Evolutionary conservation across 64 coral and sea anemone genomes (phyloP).

Genomic region (Porites australiensis): DNA sequence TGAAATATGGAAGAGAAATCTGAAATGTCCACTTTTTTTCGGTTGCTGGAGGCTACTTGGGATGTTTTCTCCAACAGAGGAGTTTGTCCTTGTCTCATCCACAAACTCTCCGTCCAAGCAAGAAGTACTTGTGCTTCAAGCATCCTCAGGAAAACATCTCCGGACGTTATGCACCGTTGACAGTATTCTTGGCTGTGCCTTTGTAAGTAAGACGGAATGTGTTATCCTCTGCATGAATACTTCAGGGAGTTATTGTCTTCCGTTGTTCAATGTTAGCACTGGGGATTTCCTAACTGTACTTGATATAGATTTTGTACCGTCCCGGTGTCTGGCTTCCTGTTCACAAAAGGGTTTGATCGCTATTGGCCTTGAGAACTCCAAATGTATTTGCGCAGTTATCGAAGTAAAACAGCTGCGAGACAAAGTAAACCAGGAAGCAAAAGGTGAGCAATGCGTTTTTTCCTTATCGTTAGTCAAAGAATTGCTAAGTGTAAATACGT

Average conservation of each 20-base stretch:
- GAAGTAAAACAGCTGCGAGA: background rate
- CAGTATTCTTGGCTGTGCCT: background rate
- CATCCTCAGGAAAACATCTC: background rate
- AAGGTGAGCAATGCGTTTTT: background rate
- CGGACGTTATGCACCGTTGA: background rate
- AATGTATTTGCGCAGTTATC: background rate
- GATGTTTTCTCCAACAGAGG: constrained; percentile 13
- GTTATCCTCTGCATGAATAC: background rate
- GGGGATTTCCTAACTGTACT: background rate
- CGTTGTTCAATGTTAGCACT: background rate
- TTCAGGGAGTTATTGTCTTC: background rate
- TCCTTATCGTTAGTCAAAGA: no score
- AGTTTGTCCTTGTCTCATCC: background rate
- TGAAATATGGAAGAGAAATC: background rate
- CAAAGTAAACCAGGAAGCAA: background rate
- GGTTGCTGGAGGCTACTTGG: background rate
- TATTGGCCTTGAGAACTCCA: background rate
- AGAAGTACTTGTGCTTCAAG: background rate
- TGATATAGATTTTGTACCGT: background rate
- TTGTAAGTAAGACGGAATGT: background rate
- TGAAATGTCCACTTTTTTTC: no score
- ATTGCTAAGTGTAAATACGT: no score
- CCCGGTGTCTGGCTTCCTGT: background rate
- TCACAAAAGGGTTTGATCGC: background rate
- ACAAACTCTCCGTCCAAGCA: background rate